phyloP scores from a whole-genome alignment of 2,113 vertebrate species.

The Etheostoma spectabile region DNA sequence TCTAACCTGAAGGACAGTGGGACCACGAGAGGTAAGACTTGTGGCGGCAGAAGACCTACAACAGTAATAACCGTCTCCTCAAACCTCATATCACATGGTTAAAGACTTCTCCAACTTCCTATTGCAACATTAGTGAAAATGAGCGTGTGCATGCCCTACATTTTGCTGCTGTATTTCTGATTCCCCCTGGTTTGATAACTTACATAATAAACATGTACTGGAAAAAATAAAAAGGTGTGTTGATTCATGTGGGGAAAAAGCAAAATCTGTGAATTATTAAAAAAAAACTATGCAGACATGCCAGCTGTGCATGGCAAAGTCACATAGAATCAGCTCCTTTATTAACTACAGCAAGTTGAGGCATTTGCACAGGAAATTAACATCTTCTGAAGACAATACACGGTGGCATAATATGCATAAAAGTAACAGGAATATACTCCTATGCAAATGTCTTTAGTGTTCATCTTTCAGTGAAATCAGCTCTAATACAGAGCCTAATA shows the following conservation, averaged over 20 bases:
- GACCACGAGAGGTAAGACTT: background rate
- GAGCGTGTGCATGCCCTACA: slow-evolving; percentile 45
- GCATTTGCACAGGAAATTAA: slow-evolving; percentile 87
- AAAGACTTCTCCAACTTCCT: slow-evolving; percentile 4
- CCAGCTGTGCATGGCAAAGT: slow-evolving; percentile 63
- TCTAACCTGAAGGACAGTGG: background rate
- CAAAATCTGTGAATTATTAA: background rate
- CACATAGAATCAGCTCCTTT: slow-evolving; percentile 89
- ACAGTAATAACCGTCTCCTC: background rate
- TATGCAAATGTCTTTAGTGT: slow-evolving; percentile 86
- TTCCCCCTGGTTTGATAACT: slow-evolving; percentile 57
- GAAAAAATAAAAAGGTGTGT: background rate
- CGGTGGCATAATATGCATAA: slow-evolving; percentile 85
- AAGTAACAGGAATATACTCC: slow-evolving; percentile 88
- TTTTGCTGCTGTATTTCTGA: slow-evolving; percentile 50
- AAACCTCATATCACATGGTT: background rate
- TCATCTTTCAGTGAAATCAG: slow-evolving; percentile 84
- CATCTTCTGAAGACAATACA: slow-evolving; percentile 86
- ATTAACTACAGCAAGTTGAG: slow-evolving; percentile 91
- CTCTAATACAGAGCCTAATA: slow-evolving; percentile 82
- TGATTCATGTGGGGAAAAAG: slow-evolving; percentile 5
- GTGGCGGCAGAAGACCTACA: background rate
- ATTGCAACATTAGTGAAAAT: slow-evolving; percentile 11
- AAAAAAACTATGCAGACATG: slow-evolving; percentile 33
- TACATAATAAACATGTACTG: slow-evolving; percentile 69